A percentile compares a stretch with the other conserved stretches of the same genome.
phyloP scores from a whole-genome alignment of 1,140 invertebrate genomes.

The Onthophagus taurus region DNA sequence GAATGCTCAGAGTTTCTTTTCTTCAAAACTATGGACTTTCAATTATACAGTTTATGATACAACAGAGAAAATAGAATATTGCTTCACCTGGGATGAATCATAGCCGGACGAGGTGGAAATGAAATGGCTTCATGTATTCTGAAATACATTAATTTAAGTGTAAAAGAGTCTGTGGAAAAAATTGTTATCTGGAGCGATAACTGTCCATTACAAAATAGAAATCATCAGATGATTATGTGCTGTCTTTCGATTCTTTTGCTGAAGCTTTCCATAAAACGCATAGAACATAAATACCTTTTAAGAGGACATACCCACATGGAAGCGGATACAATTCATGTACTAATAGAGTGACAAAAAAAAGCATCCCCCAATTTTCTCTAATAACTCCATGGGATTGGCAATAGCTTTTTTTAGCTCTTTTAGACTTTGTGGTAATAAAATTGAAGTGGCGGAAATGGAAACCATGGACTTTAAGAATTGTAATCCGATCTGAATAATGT shows the following conservation, averaged over 20 bases:
- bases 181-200: constrained; percentile 11
- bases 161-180: constrained; percentile 8
- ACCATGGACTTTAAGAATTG: constrained; percentile 15
- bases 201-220: too few species aligned
- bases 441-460: constrained; percentile 13
- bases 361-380: constrained; percentile 13
- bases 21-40: constrained; percentile 13
- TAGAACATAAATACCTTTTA: constrained; percentile 18
- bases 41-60: constrained; percentile 13
- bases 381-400: constrained; percentile 18
- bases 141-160: constrained; percentile 16
- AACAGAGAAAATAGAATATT: constrained; percentile 15
- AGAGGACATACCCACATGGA: constrained; percentile 15
- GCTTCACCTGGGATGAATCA: constrained; percentile 13
- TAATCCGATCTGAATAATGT: too few species aligned
- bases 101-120: constrained; percentile 11
- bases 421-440: constrained; percentile 13
- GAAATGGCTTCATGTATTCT: constrained; percentile 11
- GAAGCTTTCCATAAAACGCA: constrained; percentile 16
- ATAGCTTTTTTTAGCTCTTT: too few species aligned
- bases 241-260: constrained; percentile 15
- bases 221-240: too few species aligned
- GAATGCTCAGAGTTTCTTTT: constrained; percentile 14
- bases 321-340: constrained; percentile 17
- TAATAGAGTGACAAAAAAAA: constrained; percentile 21